These are phyloP conservation scores for Sphinx pinastri DNA, from an alignment of 2,888 invertebrate genomes.

Conservation along the genomic window DNA sequence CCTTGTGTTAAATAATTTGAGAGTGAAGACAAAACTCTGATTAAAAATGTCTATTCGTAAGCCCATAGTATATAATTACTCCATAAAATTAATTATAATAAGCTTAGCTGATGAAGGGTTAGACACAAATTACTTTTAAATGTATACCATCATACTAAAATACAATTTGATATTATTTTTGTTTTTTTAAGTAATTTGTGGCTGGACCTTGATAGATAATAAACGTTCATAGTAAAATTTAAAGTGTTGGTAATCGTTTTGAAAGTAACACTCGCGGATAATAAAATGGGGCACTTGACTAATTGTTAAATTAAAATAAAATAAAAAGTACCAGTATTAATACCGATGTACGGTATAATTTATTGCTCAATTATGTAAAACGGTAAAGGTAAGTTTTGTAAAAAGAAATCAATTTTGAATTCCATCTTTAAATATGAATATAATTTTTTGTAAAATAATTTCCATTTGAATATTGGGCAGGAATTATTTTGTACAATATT, in stretches of 20 bases:
- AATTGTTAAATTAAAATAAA: neutral
- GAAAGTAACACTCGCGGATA: constrained; percentile 40
- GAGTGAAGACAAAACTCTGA: too few species aligned
- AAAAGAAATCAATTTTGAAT: too few species aligned
- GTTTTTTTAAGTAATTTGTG: neutral
- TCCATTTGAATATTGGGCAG: neutral
- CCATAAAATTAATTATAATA: constrained; percentile 1
- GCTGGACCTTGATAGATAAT: constrained; percentile 33
- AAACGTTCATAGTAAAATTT: constrained; percentile 35
- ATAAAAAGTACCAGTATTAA: neutral
- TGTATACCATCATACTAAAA: neutral
- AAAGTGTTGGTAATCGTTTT: constrained; percentile 31
- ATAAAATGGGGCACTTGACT: constrained; percentile 34
- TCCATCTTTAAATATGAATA: too few species aligned
- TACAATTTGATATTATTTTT: neutral
- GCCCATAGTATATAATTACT: constrained; percentile 1
- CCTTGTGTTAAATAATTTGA: too few species aligned
- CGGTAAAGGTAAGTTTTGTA: too few species aligned
- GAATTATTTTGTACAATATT: neutral
- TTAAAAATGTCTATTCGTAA: too few species aligned
- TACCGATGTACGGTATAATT: neutral
- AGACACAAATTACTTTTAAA: neutral
- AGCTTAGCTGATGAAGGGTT: constrained; percentile 12
- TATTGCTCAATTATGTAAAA: neutral
- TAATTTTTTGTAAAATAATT: constrained; percentile 10